Base-by-base conservation (phyloP, 2,888 invertebrate genomes). In the Drosophila setosimentum region DNA sequence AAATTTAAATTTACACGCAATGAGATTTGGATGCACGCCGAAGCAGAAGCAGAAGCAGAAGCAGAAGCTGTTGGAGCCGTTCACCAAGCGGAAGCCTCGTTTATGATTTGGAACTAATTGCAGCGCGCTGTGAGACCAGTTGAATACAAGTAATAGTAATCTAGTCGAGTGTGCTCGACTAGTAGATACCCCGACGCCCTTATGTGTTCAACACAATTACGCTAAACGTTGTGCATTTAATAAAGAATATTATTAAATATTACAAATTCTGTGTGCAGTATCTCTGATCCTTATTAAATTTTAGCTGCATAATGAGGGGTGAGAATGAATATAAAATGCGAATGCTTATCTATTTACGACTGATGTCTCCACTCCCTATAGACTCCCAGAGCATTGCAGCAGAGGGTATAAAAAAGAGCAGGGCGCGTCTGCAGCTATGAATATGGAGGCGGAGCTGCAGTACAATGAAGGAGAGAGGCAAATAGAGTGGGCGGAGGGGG, bases 31-130 rank as follows among this genome's bases (percentile, higher is more conserved):
- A 13, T 4, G 30, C 21, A 37, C 48, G 48, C 30, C 18, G 30
- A 54, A 7, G 27, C 45, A 27, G 32, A 16, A 32, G 21, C 32
- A 18, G n/a, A n/a, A n/a, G n/a, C n/a, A n/a, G n/a, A 7, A 32
- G n/a, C 48, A 48, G 48, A n/a, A 35, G 65, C 30, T 54, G 50
- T 21, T 54, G 64, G 60, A 58, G 45, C 68, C 48, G 63, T 65
- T 83, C 78, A 70, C 82, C 86, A 70, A 72, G 62, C 81, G 78
- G 89, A 83, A 83, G 78, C 80, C 74, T 76, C 80, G 78, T 83
- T 89, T 87, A 87, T 88, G 87, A 83, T 89, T 89, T 86, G 82
- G 88, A 86, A 86, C 87, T 89, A 89, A 87, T 89, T 87, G 90
- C 80, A 84, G 68, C 57, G 61, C 73, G 58, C 59, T 63, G 77